Base-by-base conservation (phyloP, 2,113 vertebrate genomes). In the Phalacrocorax brasilianus region DNA sequence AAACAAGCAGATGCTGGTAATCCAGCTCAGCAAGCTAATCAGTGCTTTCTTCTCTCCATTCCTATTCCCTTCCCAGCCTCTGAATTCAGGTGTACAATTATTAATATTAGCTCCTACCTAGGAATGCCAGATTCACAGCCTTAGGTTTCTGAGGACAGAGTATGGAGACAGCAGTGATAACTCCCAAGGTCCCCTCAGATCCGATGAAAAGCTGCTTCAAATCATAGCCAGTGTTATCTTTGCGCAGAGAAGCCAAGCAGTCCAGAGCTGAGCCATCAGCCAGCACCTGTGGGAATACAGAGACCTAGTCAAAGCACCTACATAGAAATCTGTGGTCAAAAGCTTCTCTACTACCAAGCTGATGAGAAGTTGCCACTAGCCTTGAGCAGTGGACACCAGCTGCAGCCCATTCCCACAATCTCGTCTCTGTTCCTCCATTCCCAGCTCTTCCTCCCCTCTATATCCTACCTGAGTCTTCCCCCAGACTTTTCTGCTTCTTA, bases 181-280 rank as follows among this genome's bases (percentile, higher is more conserved):
- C 89, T 22, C 99, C 99, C 88, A 99, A 91, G 7, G 99, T 99
- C 18, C 99, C 99, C 95, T 99, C 99, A 0, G 99, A 99, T 8
- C 99, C 99, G 0, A 99, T 99, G 93, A 99, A 99, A 65, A 99
- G 98, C 98, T 99, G 99, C 96, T 99, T 99, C 94, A 99, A 97
- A 93, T 99, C 99, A 8, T 99, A 99, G 96, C 99, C 99, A 0
- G 99, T 99, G 95, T 99, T 99, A 76, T 99, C 99, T 93, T 99
- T 99, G 62, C 99, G 95, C 95, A 99, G 96, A 5, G 98, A 98
- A 1, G 97, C 89, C 96, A 99, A 95, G 63, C 99, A 99, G 95
- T 99, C 97, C 95, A 99, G 97, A 70, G 98, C 38, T 2, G 97
- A 97, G 47, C 99, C 99, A 5, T 99, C 98, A 6, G 99, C 99